Percentiles rank a stretch among this genome's conserved stretches.
Conservation (phyloP, 2,113 vertebrate genomes). For the Mus spicilegus region DNA sequence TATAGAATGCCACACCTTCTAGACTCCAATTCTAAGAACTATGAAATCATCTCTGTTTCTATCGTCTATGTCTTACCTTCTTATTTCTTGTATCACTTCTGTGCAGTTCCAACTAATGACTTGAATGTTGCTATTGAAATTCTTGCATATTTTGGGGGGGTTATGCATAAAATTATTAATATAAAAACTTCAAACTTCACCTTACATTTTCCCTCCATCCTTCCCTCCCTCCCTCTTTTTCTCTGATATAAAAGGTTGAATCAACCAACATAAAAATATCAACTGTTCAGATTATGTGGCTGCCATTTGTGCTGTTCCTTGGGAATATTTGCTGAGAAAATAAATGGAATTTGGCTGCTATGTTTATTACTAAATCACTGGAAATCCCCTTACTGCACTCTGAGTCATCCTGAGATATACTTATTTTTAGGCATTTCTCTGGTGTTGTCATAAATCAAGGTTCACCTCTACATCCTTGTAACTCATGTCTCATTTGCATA, state of each 20-base stretch:
- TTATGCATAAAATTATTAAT: constrained; percentile 20
- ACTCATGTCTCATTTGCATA: constrained; percentile 62
- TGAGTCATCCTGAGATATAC: constrained; percentile 62
- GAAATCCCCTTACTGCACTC: constrained; percentile 66
- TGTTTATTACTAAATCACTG: constrained; percentile 73
- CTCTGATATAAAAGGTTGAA: constrained; percentile 47
- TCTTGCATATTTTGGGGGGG: neutral
- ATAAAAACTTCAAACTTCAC: neutral
- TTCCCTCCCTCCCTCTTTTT: neutral
- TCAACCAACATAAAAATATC: constrained; percentile 65
- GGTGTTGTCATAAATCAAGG: constrained; percentile 60
- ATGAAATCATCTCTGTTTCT: neutral
- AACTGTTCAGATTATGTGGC: constrained; percentile 65
- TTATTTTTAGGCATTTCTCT: constrained; percentile 55
- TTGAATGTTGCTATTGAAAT: constrained; percentile 9
- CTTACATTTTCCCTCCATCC: neutral
- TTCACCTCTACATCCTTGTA: constrained; percentile 56
- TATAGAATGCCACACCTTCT: neutral
- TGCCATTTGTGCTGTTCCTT: constrained; percentile 60
- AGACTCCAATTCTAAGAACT: neutral
- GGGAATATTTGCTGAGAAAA: constrained; percentile 73
- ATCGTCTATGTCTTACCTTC: neutral
- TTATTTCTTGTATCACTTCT: neutral
- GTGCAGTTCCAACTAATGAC: neutral
- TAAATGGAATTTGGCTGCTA: constrained; percentile 59